Conservation (phyloP, 2,113 vertebrate species). For the Vidua macroura region DNA sequence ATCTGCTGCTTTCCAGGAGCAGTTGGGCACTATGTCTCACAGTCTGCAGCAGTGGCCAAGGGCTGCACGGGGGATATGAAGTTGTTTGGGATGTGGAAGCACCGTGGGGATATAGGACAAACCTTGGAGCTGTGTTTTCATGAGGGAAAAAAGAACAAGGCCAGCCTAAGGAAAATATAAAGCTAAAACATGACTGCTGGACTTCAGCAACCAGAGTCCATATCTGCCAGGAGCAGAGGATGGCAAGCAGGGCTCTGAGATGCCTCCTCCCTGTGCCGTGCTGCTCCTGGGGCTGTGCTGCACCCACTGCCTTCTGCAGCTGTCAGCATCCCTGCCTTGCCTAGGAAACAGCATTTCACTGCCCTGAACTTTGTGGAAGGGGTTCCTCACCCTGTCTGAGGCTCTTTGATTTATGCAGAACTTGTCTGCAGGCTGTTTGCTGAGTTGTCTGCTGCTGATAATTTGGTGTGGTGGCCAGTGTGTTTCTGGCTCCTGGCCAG, state of each 20-base stretch:
- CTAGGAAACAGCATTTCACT: background rate
- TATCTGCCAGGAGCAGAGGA: fast-evolving
- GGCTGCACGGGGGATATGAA: background rate
- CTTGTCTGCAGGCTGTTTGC: background rate
- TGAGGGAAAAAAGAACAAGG: background rate
- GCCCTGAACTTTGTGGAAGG: background rate
- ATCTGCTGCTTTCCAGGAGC: background rate
- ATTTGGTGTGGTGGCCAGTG: background rate
- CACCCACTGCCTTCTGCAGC: background rate
- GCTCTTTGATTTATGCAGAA: background rate
- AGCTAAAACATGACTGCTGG: background rate
- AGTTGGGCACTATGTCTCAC: fast-evolving
- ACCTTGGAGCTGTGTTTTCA: background rate
- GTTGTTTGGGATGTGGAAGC: background rate
- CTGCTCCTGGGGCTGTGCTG: background rate
- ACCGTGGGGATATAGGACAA: background rate
- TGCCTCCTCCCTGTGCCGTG: fast-evolving
- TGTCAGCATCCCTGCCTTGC: background rate
- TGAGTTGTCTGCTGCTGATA: background rate
- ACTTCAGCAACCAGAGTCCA: fast-evolving
- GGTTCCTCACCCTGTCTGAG: background rate
- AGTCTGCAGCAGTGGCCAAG: background rate
- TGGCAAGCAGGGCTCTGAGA: background rate
- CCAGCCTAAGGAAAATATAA: background rate
- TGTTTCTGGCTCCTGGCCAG: background rate